Conservation (phyloP, 2,113 vertebrate species). For the Scomber japonicus region DNA sequence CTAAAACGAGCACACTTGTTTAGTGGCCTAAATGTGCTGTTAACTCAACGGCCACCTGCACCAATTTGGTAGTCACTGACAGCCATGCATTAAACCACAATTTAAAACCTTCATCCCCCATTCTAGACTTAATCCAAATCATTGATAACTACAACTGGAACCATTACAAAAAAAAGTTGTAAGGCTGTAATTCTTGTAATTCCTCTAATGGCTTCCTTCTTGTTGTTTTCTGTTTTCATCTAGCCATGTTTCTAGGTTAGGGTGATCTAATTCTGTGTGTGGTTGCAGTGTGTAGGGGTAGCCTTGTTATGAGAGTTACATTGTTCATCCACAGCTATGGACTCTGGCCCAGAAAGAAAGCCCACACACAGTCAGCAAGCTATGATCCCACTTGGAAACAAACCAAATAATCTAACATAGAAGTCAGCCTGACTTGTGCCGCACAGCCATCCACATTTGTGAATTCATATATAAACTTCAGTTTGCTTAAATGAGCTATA, state of each 20-base stretch:
- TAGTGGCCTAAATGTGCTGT: conserved; percentile 43
- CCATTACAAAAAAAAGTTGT: conserved; percentile 19
- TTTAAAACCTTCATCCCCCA: conserved; percentile 42
- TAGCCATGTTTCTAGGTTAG: conserved; percentile 61
- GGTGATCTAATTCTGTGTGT: conserved; percentile 58
- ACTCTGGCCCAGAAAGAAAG: conserved; percentile 71
- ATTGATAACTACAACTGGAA: conserved; percentile 33
- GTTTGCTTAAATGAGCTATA: conserved; percentile 46
- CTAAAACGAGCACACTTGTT: conserved; percentile 7
- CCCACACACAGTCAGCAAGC: conserved; percentile 75
- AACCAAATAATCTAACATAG: conserved; percentile 68
- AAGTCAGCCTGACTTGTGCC: conserved; percentile 64
- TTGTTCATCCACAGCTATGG: conserved; percentile 71
- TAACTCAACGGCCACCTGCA: conserved; percentile 46
- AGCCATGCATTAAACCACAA: conserved; percentile 35
- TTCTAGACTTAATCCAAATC: conserved; percentile 54
- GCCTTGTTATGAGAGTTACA: conserved; percentile 73
- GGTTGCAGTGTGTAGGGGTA: conserved; percentile 70
- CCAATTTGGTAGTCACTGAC: conserved; percentile 35
- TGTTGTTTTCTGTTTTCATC: conserved; percentile 49
- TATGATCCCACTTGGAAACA: conserved; percentile 69
- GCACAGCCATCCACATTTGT: conserved; percentile 35
- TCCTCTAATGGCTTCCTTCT: conserved; percentile 59
- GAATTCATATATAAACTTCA: conserved; percentile 40
- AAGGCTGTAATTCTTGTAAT: conserved; percentile 42